phyloP scores from a whole-genome alignment of 2,797 vertebrate species.

The Champsocephalus esox region DNA sequence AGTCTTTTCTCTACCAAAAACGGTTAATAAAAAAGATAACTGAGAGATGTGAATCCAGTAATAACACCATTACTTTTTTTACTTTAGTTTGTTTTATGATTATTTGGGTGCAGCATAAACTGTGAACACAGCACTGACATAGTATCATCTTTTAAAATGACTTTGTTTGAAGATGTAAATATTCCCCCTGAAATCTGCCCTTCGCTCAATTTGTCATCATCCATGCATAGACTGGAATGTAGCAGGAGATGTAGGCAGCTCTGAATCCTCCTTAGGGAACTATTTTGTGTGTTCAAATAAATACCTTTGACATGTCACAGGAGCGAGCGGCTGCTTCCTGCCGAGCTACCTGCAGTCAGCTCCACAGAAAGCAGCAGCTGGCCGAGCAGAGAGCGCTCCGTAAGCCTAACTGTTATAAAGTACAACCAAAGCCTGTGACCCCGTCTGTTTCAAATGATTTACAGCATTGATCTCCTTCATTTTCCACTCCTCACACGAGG shows the following conservation, averaged over 20 bases:
- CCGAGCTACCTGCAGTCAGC: slow-evolving; percentile 41
- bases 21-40: neutral
- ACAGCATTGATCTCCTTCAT: slow-evolving; percentile 67
- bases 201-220: slow-evolving; percentile 29
- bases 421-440: slow-evolving; percentile 73
- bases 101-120: neutral
- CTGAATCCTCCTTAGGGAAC: slow-evolving; percentile 35
- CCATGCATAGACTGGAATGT: slow-evolving; percentile 24
- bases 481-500: slow-evolving; percentile 56
- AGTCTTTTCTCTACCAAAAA: neutral
- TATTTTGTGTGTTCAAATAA: slow-evolving; percentile 46
- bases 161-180: slow-evolving; percentile 10
- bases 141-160: neutral
- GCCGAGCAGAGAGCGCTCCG: slow-evolving; percentile 25
- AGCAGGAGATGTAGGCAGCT: slow-evolving; percentile 34
- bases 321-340: slow-evolving; percentile 27
- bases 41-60: neutral
- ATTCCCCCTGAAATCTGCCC: neutral
- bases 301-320: slow-evolving; percentile 48
- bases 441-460: slow-evolving; percentile 79
- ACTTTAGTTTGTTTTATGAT: neutral
- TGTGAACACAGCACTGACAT: neutral
- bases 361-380: slow-evolving; percentile 40
- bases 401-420: slow-evolving; percentile 66
- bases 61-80: neutral